phyloP scores from a whole-genome alignment of 2,113 vertebrate species.

The Apus apus region DNA sequence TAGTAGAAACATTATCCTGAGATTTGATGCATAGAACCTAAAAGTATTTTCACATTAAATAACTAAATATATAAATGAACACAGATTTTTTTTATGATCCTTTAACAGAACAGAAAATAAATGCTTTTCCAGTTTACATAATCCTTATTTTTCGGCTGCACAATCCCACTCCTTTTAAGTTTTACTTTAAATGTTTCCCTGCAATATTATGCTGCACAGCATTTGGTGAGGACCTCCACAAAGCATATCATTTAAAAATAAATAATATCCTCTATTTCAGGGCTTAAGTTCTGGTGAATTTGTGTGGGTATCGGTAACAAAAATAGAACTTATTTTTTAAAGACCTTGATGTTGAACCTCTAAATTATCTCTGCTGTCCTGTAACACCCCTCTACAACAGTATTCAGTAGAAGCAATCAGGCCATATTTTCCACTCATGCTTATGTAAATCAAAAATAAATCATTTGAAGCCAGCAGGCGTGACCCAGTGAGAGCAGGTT shows the following conservation, averaged over 20 bases:
- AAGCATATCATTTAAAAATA: neutral
- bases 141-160: neutral
- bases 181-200: neutral
- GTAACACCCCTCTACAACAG: neutral
- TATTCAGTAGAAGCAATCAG: neutral
- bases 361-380: neutral
- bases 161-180: neutral
- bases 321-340: neutral
- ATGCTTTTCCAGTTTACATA: neutral
- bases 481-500: conserved; percentile 1
- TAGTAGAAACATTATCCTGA: neutral
- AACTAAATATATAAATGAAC: neutral
- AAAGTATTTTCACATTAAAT: neutral
- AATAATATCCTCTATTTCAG: neutral
- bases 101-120: neutral
- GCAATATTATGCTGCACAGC: neutral
- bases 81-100: neutral
- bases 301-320: neutral
- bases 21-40: neutral
- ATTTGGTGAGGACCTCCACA: neutral
- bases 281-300: neutral
- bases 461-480: conserved; percentile 31
- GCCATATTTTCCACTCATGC: conserved; percentile 38
- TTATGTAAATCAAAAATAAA: conserved; percentile 43
- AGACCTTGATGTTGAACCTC: neutral